Evolutionary conservation across 2,888 invertebrate genomes (phyloP), one percentile per base, ranked within the genome.

Genomic region (Phlogophora meticulosa): DNA sequence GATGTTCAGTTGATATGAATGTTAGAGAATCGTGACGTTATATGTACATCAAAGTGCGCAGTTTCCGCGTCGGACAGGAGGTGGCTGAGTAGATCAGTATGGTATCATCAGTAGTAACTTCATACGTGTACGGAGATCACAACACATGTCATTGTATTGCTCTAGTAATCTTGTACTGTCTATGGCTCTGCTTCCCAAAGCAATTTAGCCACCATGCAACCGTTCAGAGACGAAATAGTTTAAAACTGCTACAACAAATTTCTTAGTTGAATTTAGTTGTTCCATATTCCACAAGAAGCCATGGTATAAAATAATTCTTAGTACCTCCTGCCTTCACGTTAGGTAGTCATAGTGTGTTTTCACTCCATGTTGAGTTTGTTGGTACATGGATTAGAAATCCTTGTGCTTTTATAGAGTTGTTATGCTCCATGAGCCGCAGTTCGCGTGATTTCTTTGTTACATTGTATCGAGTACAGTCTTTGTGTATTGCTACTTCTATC

Each of bases 41-140:
- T 64, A 61, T n/a, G n/a, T n/a, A n/a, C 71, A 83, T 68, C 64
- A 56, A 61, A 77, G 63, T 76, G 80, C 81, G 83, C 76, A 82
- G 78, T 76, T 79, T 73, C 78, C 67, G 48, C 58, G 60, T 60
- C 22, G 58, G 64, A 65, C 40, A 15, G 57, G 65, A 63, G 68
- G 55, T 61, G 67, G 52, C 48, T 63, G 51, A 60, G 49, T 32
- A 45, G 24, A 28, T 20, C 38, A 32, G 49, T 38, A 45, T n/a
- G n/a, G n/a, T n/a, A n/a, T n/a, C 1, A 5, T 24, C 17, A 32
- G 36, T 38, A 45, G 55, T 48, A 46, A n/a, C 36, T 49, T 68
- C 62, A 66, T 70, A 17, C 4, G 10, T 58, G 64, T 51, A 60
- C 45, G 34, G 22, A 53, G 24, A 49, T 49, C 48, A 36, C 59